Conservation (phyloP, 2,113 vertebrate genomes). For the Amia ocellicauda region DNA sequence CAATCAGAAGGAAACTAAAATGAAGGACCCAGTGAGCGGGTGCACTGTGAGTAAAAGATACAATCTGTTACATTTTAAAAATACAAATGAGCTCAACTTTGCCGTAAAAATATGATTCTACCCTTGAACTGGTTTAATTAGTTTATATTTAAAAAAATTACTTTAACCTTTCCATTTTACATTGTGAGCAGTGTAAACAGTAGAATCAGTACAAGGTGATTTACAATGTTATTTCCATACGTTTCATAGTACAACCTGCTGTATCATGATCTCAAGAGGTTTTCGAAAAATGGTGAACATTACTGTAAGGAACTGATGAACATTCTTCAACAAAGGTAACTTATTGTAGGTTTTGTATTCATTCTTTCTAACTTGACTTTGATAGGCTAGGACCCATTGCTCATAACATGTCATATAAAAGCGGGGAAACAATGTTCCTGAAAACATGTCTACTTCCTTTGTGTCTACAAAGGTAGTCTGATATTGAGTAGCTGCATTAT, state of each 20-base stretch:
- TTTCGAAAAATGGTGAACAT: constrained; percentile 78
- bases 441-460: too few relatives aligned
- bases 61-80: too few relatives aligned
- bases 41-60: constrained; percentile 71
- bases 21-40: constrained; percentile 73
- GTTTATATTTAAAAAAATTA: too few relatives aligned
- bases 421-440: too few relatives aligned
- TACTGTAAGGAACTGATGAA: constrained; percentile 81
- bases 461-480: too few relatives aligned
- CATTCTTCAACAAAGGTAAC: constrained; percentile 81
- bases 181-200: too few relatives aligned
- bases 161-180: background rate
- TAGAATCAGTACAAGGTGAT: background rate
- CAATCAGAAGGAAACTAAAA: constrained; percentile 56
- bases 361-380: too few relatives aligned
- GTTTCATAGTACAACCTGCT: constrained; percentile 75
- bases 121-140: background rate
- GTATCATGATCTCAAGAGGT: constrained; percentile 77
- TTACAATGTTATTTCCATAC: background rate
- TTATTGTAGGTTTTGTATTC: background rate
- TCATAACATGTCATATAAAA: too few relatives aligned
- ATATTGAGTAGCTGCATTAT: too few relatives aligned
- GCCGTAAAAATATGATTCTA: too few relatives aligned
- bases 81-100: background rate
- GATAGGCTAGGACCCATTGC: too few relatives aligned